A percentile compares a stretch with the other conserved stretches of the same genome.
phyloP scores from a whole-genome alignment of 2,888 invertebrate genomes.

The Clistopyga incitator region DNA sequence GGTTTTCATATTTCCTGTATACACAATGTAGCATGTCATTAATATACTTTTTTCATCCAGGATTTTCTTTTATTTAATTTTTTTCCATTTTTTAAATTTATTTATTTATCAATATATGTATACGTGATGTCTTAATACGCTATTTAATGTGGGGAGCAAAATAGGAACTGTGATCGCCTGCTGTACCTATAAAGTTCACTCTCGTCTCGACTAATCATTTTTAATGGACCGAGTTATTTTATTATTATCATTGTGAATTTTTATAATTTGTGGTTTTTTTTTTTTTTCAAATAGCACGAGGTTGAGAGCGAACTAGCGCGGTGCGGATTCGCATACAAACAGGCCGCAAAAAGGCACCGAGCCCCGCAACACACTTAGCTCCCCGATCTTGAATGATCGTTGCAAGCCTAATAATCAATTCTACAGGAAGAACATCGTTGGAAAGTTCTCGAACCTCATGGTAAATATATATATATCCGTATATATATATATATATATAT shows the following conservation, averaged over 20 bases:
- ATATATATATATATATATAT: conserved; percentile 33
- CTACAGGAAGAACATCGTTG: conserved; percentile 16
- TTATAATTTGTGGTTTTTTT: neutral
- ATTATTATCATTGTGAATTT: conserved; percentile 9
- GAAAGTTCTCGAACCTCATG: conserved; percentile 38
- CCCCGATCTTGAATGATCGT: conserved; percentile 67
- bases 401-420: conserved; percentile 52
- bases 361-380: conserved; percentile 78
- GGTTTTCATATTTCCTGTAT: conserved; percentile 57
- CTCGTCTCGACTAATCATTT: conserved; percentile 49
- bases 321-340: conserved; percentile 77
- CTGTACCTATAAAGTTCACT: conserved; percentile 73
- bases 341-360: conserved; percentile 82
- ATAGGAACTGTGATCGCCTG: conserved; percentile 83
- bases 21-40: conserved; percentile 50
- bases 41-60: conserved; percentile 62
- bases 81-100: conserved; percentile 42
- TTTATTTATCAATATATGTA: conserved; percentile 42
- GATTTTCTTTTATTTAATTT: conserved; percentile 40
- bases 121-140: conserved; percentile 58
- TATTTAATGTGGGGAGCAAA: conserved; percentile 74
- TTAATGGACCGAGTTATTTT: neutral
- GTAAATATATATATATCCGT: conserved; percentile 1
- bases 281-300: conserved; percentile 3
- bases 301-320: conserved; percentile 54